Percentiles rank a stretch among this genome's conserved stretches.
phyloP scores from a whole-genome alignment of 2,888 invertebrate species.

The Athalia rosae region DNA sequence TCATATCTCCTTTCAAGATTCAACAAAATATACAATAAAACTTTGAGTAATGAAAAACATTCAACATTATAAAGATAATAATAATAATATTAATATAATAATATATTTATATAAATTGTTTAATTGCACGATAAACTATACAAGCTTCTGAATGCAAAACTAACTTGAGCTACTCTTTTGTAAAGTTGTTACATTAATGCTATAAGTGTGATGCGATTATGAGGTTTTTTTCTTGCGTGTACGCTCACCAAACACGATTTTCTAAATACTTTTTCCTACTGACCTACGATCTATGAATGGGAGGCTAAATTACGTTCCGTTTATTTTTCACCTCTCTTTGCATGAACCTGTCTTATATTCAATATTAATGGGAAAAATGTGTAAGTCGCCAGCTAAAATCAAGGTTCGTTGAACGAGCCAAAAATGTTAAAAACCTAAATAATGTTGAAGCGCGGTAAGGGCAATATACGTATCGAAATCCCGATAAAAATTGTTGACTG shows the following conservation, averaged over 20 bases:
- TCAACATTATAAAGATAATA: constrained; percentile 35
- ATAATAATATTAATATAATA: not conserved
- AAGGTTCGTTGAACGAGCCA: not conserved
- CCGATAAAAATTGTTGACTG: too few species aligned
- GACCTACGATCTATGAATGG: constrained; percentile 10
- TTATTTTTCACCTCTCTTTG: constrained; percentile 16
- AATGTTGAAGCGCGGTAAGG: too few species aligned
- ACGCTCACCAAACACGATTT: constrained; percentile 1
- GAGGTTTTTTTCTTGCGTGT: not conserved
- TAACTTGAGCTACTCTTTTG: constrained; percentile 24
- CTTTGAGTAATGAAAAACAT: constrained; percentile 41
- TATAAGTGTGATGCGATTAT: too few species aligned
- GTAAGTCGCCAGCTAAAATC: not conserved
- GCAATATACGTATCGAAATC: too few species aligned
- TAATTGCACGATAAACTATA: constrained; percentile 27
- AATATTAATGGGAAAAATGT: not conserved
- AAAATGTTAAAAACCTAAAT: too few species aligned
- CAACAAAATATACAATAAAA: constrained; percentile 45
- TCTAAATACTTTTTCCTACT: constrained; percentile 23
- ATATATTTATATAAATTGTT: constrained; percentile 33
- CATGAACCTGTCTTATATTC: constrained; percentile 3
- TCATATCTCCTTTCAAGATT: constrained; percentile 12
- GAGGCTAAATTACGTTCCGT: not conserved
- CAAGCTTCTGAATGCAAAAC: constrained; percentile 21
- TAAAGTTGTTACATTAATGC: not conserved